Base-by-base conservation (phyloP, 2,797 vertebrate genomes). In the Anomalospiza imberbis region DNA sequence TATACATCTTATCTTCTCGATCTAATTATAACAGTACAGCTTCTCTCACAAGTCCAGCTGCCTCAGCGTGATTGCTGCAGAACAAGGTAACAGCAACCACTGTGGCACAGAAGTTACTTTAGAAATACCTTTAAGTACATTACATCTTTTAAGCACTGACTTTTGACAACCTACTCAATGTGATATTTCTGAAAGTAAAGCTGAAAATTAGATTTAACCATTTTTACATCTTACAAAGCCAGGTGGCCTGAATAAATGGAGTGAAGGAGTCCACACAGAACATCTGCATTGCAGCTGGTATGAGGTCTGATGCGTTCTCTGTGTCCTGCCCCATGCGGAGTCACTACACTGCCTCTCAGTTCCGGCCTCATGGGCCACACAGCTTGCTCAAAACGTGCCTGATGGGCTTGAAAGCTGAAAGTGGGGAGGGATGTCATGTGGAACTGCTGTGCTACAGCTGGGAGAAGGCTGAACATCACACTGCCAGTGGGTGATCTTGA, bases 391-490 rank as follows among this genome's bases (percentile, higher is more conserved):
- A 28, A 75, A 51, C 7, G 1, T 0, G 6, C 68, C 71, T 47
- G 50, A 45, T 1, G 24, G 26, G 34, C 61, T 72, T 16, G 57
- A 40, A 78, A 89, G 60, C 19, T 36, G 51, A 34, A 77, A 36
- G 7, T 4, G 63, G 26, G 38, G 51, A 71, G 19, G 40, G 55
- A 24, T 1, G 2, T 51, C 21, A 12, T 21, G 72, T 14, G 7
- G 77, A 81, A 50, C 17, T 0, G 1, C 55, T 12, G 40, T 1
- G 36, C 6, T 7, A 24, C 0, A 9, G 48, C 74, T 36, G 70
- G 34, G 58, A 63, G 66, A 76, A 42, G 42, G 71, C 22, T 12
- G 50, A 75, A 34, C 47, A 26, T 31, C 58, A 6, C 12, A 3
- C 38, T 57, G 53, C 1, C 81, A 19, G 38, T 9, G 79, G 67